A percentile compares a stretch with the other conserved stretches of the same genome.
phyloP scores from a whole-genome alignment of 1,140 invertebrate genomes.

The Caenorhabditis latens region DNA sequence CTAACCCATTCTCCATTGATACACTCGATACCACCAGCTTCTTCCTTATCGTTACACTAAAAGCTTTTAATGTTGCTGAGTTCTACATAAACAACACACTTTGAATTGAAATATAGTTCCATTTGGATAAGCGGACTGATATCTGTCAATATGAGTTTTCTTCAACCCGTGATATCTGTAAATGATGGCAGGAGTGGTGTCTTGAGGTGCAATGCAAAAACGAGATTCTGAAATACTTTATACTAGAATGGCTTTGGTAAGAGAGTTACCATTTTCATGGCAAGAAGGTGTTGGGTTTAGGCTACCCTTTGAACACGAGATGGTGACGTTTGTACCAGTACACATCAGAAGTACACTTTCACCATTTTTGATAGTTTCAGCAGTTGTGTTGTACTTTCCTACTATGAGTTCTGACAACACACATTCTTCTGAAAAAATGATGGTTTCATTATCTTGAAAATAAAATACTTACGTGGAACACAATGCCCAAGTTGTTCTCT shows the following conservation, averaged over 20 bases:
- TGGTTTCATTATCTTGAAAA: neutral
- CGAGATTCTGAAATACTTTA: slow-evolving; percentile 27
- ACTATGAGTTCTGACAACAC: slow-evolving; percentile 30
- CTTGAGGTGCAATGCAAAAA: slow-evolving; percentile 56
- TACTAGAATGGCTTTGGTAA: neutral
- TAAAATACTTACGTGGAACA: slow-evolving; percentile 51
- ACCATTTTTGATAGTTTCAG: slow-evolving; percentile 45
- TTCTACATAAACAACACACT: neutral
- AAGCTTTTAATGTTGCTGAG: neutral
- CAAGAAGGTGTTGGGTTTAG: slow-evolving; percentile 56
- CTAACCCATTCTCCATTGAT: slow-evolving; percentile 59
- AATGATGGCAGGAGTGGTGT: slow-evolving; percentile 56
- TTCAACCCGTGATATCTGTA: slow-evolving; percentile 55
- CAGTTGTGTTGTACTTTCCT: slow-evolving; percentile 25
- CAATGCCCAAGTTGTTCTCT: slow-evolving; percentile 62
- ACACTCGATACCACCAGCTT: slow-evolving; percentile 57
- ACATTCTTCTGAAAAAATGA: slow-evolving; percentile 47
- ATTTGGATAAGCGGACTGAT: slow-evolving; percentile 58
- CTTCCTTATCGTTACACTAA: slow-evolving; percentile 59
- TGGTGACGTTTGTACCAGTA: slow-evolving; percentile 54
- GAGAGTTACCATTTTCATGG: slow-evolving; percentile 39
- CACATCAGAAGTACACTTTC: slow-evolving; percentile 45
- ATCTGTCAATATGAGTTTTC: slow-evolving; percentile 53
- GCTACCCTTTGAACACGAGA: slow-evolving; percentile 52
- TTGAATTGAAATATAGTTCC: slow-evolving; percentile 61